phyloP scores from a whole-genome alignment of 2,888 invertebrate species.

The Rambutsinella grinnellia region DNA sequence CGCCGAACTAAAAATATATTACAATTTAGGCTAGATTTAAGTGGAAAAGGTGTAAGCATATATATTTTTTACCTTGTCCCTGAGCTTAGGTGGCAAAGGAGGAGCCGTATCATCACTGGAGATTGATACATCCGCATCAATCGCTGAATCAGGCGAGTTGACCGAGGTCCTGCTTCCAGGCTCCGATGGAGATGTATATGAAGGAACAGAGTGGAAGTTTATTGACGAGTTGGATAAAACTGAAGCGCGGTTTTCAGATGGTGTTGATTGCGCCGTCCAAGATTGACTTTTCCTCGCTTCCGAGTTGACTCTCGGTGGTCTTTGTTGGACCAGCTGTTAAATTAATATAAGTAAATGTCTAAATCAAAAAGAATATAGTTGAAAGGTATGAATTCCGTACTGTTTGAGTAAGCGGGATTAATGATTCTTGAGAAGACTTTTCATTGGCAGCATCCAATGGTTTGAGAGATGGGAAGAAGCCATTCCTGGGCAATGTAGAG shows the following conservation, averaged over 20 bases:
- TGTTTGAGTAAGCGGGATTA: slow-evolving; percentile 61
- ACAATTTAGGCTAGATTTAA: slow-evolving; percentile 16
- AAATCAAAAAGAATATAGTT: not conserved
- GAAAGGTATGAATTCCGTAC: slow-evolving; percentile 24
- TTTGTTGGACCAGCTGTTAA: slow-evolving; percentile 59
- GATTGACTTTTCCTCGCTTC: slow-evolving; percentile 59
- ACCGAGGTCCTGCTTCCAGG: slow-evolving; percentile 53
- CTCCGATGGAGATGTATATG: slow-evolving; percentile 33
- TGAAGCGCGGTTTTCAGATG: slow-evolving; percentile 46
- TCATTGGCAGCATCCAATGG: slow-evolving; percentile 49
- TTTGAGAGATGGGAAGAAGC: slow-evolving; percentile 29
- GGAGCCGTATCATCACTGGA: slow-evolving; percentile 53
- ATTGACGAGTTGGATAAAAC: slow-evolving; percentile 45
- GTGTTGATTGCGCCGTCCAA: slow-evolving; percentile 50
- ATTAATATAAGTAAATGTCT: slow-evolving; percentile 25
- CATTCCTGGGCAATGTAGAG: slow-evolving; percentile 60
- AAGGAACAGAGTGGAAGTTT: slow-evolving; percentile 14
- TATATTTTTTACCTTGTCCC: slow-evolving; percentile 24
- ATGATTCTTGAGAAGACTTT: slow-evolving; percentile 39
- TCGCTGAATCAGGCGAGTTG: slow-evolving; percentile 50
- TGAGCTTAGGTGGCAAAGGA: slow-evolving; percentile 59
- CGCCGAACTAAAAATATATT: no score
- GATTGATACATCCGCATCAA: slow-evolving; percentile 31
- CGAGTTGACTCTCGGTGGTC: slow-evolving; percentile 49
- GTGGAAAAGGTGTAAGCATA: not conserved